phyloP scores from a whole-genome alignment of 2,797 vertebrate species.

The Knipowitschia caucasica region DNA sequence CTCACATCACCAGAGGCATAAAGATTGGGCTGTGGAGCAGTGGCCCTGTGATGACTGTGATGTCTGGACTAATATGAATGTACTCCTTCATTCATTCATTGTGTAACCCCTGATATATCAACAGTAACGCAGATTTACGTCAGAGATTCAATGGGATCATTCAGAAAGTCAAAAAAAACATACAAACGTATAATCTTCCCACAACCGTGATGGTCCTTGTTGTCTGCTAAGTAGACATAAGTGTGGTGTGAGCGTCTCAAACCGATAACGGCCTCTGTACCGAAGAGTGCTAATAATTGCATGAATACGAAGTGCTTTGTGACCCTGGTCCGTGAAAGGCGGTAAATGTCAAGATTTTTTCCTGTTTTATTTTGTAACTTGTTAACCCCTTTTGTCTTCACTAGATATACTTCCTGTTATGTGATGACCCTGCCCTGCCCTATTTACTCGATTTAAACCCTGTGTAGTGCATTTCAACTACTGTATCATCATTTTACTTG shows the following conservation, averaged over 20 bases:
- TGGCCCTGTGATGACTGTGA: constrained; percentile 5
- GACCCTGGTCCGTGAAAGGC: too few species aligned
- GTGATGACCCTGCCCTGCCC: too few species aligned
- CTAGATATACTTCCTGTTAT: too few species aligned
- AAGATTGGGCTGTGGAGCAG: constrained; percentile 20
- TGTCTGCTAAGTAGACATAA: constrained; percentile 2
- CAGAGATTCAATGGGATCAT: too few species aligned
- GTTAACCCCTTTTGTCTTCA: too few species aligned
- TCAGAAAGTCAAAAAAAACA: not conserved
- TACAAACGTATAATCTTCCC: not conserved
- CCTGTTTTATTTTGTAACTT: too few species aligned
- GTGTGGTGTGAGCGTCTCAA: not conserved
- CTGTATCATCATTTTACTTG: too few species aligned
- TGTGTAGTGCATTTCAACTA: too few species aligned
- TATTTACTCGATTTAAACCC: too few species aligned
- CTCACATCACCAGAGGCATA: constrained; percentile 30
- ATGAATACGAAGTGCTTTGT: too few species aligned
- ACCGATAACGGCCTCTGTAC: constrained; percentile 13
- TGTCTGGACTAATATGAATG: constrained; percentile 6
- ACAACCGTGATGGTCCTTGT: not conserved
- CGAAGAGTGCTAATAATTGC: constrained; percentile 2
- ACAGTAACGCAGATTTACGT: not conserved
- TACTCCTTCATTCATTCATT: not conserved
- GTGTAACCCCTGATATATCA: not conserved
- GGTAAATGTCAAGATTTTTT: too few species aligned